Base-by-base conservation (phyloP, 2,113 vertebrate species). In the Sminthopsis crassicaudata region DNA sequence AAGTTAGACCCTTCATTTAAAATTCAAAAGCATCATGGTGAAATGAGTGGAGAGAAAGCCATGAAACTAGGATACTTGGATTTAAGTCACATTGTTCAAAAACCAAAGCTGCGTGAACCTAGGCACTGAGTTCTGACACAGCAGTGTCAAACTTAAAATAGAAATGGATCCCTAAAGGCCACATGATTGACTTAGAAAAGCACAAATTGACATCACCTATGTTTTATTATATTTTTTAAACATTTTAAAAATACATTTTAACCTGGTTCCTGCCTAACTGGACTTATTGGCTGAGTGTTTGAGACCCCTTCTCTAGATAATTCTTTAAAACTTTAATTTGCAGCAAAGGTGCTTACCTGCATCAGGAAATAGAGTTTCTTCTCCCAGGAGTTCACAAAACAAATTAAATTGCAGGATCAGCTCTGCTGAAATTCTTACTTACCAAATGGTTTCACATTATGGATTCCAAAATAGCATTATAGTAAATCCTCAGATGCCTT, bases 121-220 rank as follows among this genome's bases (percentile, higher is more conserved):
- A 30, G 36, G 67, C 67, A 76, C 46, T 91, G 51, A 84, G 30
- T 92, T 92, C 92, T 53, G 67, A 94, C 90, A 93, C 53, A n/a
- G 14, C 6, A 76, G 19, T 76, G 16, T 76, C 67, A n/a, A 76
- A 76, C 36, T n/a, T 4, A 76, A 76, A n/a, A 76, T n/a, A 76
- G 36, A n/a, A 76, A 76, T n/a, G 67, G 4, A 76, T 76, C 67
- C 14, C 36, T n/a, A 14, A n/a, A 16, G 36, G 36, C 14, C 67
- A n/a, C 14, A n/a, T n/a, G n/a, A 76, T 19, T 22, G 67, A n/a
- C 67, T 76, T 76, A n/a, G 67, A 76, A n/a, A 76, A 76, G 5
- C 67, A 76, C 67, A 76, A 76, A 76, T 76, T 76, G 16, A n/a
- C 36, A n/a, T n/a, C n/a, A 60, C 30, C 11, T 60, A n/a, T 76